phyloP scores from a whole-genome alignment of 1,140 invertebrate genomes.

The Drosophila takahashii region DNA sequence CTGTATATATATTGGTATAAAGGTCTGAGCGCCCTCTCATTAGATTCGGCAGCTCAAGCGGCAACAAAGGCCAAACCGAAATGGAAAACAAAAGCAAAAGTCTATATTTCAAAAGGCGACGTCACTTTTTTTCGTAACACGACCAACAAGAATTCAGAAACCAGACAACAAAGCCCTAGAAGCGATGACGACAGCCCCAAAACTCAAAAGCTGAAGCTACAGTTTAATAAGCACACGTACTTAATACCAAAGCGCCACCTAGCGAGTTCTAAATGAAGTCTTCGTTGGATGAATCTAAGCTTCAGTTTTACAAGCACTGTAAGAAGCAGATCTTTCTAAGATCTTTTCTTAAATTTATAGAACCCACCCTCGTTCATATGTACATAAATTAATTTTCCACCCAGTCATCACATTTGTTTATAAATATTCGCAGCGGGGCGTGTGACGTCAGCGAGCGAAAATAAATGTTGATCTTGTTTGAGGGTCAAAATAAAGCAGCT shows the following conservation, averaged over 20 bases:
- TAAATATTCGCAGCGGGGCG: slow-evolving; percentile 26
- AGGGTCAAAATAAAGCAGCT: slow-evolving; percentile 41
- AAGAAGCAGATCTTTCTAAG: background rate
- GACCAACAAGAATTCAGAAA: background rate
- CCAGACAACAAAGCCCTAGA: slow-evolving; percentile 17
- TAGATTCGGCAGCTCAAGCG: slow-evolving; percentile 46
- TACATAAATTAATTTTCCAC: slow-evolving; percentile 13
- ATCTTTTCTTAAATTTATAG: background rate
- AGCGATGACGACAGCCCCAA: slow-evolving; percentile 19
- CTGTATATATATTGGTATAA: background rate
- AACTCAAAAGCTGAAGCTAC: slow-evolving; percentile 29
- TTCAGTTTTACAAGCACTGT: slow-evolving; percentile 9
- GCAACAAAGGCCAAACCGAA: slow-evolving; percentile 36
- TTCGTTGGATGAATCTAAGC: slow-evolving; percentile 22
- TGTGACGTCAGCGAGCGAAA: slow-evolving; percentile 58
- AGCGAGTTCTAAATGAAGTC: slow-evolving; percentile 2
- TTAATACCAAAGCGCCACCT: slow-evolving; percentile 30
- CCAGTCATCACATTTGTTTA: slow-evolving; percentile 40
- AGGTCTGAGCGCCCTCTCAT: slow-evolving; percentile 30
- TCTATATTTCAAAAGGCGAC: slow-evolving; percentile 21
- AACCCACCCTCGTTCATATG: slow-evolving; percentile 22
- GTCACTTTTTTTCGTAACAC: slow-evolving; percentile 15
- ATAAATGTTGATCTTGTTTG: slow-evolving; percentile 51
- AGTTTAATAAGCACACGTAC: slow-evolving; percentile 9
- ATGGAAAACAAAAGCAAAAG: slow-evolving; percentile 14